Conservation (phyloP, 2,113 vertebrate genomes). For the Saguinus midas region DNA sequence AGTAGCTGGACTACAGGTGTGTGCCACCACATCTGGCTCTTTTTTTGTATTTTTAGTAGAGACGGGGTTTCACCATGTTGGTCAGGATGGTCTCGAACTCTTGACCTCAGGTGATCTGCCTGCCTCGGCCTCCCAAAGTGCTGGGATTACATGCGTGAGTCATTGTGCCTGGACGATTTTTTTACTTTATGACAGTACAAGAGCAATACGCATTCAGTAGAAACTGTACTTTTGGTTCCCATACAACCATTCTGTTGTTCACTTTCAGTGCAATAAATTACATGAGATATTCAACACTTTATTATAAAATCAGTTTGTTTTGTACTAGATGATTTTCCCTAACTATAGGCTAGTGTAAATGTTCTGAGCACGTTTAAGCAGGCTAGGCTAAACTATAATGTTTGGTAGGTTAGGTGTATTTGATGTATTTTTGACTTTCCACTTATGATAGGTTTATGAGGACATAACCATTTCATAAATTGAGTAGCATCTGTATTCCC, state of each 20-base stretch:
- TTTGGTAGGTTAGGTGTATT: neutral
- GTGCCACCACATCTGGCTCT: no score
- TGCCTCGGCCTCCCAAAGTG: no score
- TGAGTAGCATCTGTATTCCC: neutral
- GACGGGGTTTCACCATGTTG: no score
- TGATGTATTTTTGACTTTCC: neutral
- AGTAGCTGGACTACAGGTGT: no score
- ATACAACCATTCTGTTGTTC: neutral
- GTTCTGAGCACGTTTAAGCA: neutral
- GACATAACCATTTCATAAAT: neutral
- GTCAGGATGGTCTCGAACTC: no score
- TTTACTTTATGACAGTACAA: neutral
- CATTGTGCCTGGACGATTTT: rapidly evolving
- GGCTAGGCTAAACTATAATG: neutral
- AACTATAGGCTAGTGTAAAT: neutral
- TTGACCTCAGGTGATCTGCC: no score
- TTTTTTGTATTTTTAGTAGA: no score
- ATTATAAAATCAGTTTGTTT: neutral
- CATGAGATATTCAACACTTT: neutral
- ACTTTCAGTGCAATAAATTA: neutral
- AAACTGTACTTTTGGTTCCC: neutral
- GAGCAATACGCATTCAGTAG: neutral
- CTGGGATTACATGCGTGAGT: no score
- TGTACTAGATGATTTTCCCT: neutral
- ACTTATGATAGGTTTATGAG: neutral